Conservation (phyloP, 1,140 invertebrate genomes). For the Laupala kohalensis region DNA sequence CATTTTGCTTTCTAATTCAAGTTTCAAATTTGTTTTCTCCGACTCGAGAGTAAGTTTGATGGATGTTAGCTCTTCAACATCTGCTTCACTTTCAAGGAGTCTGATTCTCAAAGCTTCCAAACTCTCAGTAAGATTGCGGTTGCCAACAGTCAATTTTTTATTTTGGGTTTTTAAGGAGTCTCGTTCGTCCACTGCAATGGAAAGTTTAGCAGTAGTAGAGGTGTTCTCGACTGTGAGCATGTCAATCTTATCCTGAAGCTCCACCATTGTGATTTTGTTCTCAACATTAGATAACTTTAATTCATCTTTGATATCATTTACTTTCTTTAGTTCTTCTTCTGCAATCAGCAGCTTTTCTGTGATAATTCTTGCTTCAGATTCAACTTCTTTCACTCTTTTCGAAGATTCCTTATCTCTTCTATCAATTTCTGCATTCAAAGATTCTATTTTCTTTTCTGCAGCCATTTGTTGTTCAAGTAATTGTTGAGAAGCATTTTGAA, state of each 20-base stretch:
- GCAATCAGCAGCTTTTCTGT: neutral
- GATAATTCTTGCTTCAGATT: neutral
- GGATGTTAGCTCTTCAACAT: neutral
- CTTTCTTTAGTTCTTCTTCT: conserved; percentile 23
- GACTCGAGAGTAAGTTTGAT: neutral
- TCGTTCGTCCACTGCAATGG: neutral
- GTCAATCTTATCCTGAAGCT: conserved; percentile 2
- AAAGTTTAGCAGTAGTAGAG: neutral
- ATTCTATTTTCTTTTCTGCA: conserved; percentile 22
- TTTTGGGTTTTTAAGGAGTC: neutral
- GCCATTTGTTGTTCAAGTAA: conserved; percentile 22
- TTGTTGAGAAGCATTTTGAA: conserved; percentile 21
- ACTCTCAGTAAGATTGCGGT: neutral
- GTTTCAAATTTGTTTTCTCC: neutral
- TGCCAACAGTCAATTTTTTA: conserved; percentile 1
- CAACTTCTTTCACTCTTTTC: conserved; percentile 19
- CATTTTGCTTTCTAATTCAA: neutral
- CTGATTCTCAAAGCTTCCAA: neutral
- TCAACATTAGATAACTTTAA: neutral
- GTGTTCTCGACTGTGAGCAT: neutral
- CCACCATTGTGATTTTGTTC: conserved; percentile 2
- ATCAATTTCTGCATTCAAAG: conserved; percentile 27
- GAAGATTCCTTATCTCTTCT: conserved; percentile 27
- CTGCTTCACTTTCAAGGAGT: neutral
- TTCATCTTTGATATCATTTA: neutral